These are phyloP conservation scores for Larimichthys crocea DNA, from an alignment of 2,113 vertebrate species.

Conservation along the genomic window DNA sequence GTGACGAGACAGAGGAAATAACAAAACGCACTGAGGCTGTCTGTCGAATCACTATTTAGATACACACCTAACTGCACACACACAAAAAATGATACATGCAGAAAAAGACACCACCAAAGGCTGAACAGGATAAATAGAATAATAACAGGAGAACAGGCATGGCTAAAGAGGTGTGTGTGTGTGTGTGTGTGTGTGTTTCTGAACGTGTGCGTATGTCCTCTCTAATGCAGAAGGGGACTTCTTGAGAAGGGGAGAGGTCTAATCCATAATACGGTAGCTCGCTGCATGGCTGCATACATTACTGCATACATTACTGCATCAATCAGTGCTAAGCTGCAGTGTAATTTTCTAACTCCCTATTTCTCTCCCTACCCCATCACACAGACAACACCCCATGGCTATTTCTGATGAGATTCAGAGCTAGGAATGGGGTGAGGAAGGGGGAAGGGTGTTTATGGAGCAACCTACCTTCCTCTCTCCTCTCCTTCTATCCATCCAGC, in stretches of 20 bases:
- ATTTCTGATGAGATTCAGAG: constrained; percentile 87
- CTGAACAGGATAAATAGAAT: constrained; percentile 52
- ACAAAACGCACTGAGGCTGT: constrained; percentile 23
- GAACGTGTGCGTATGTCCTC: constrained; percentile 33
- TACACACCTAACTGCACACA: constrained; percentile 19
- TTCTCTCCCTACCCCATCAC: constrained; percentile 85
- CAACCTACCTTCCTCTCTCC: constrained; percentile 56
- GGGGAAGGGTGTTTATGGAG: constrained; percentile 74
- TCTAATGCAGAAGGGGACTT: constrained; percentile 59
- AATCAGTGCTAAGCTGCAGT: constrained; percentile 86
- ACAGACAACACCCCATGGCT: constrained; percentile 87
- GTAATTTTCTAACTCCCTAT: constrained; percentile 85
- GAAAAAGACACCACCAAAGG: constrained; percentile 34
- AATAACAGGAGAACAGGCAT: constrained; percentile 58
- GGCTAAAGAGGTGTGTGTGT: constrained; percentile 34
- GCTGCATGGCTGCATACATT: constrained; percentile 83
- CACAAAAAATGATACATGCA: constrained; percentile 16
- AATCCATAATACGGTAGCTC: constrained; percentile 77
- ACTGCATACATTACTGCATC: constrained; percentile 83
- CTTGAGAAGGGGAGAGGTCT: constrained; percentile 64
- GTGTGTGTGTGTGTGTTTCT: constrained; percentile 1
- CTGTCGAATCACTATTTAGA: constrained; percentile 37
- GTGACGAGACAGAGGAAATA: constrained; percentile 19
- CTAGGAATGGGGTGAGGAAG: constrained; percentile 59
- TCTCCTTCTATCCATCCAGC: constrained; percentile 61